phyloP scores from a whole-genome alignment of 2,113 vertebrate genomes.

The Anolis carolinensis region DNA sequence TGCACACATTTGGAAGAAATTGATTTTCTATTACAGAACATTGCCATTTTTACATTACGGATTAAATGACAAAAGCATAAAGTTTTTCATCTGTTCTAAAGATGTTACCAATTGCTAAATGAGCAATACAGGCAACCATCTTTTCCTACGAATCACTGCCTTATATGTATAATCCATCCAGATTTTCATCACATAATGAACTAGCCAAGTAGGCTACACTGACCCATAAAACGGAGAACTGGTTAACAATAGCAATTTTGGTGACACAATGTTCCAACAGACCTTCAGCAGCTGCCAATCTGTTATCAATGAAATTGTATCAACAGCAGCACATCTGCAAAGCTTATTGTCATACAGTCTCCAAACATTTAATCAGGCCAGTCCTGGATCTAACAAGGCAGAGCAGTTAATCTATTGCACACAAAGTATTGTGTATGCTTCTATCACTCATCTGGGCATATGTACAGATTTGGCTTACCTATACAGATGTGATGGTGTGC shows the following conservation, averaged over 20 bases:
- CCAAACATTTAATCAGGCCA: background rate
- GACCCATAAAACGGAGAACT: constrained; percentile 69
- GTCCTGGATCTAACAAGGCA: background rate
- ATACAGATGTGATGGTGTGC: no score
- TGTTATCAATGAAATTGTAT: constrained; percentile 48
- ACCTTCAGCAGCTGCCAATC: constrained; percentile 63
- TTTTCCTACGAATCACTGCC: constrained; percentile 80
- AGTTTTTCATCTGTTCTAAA: constrained; percentile 82
- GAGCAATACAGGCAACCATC: constrained; percentile 73
- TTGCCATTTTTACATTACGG: constrained; percentile 70
- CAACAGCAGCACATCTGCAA: background rate
- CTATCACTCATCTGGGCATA: no score
- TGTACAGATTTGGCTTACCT: background rate
- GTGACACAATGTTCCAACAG: constrained; percentile 53
- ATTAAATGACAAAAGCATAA: constrained; percentile 76
- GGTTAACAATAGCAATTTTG: constrained; percentile 52
- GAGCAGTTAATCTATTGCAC: background rate
- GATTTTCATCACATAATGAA: constrained; percentile 75
- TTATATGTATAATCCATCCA: constrained; percentile 76
- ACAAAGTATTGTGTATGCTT: background rate
- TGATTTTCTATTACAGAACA: constrained; percentile 68
- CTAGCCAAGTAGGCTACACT: constrained; percentile 65
- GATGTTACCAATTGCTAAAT: constrained; percentile 80
- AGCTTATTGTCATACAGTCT: background rate
- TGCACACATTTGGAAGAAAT: no score